Evolutionary conservation across 2,113 vertebrate species (phyloP).

Genomic region (Argyrosomus japonicus): DNA sequence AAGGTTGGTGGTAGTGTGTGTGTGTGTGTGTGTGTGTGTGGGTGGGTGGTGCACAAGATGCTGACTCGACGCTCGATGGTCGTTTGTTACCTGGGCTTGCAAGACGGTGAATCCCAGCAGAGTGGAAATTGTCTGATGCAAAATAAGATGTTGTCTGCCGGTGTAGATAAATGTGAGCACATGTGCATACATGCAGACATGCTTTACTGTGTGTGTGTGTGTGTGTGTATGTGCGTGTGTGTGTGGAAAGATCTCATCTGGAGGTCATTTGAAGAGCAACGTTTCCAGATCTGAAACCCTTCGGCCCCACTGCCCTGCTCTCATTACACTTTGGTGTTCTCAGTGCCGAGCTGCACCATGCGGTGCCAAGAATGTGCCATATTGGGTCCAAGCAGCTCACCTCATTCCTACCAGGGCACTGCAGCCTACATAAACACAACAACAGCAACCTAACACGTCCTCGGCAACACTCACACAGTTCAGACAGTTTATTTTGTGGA

Average conservation of each 20-base stretch:
- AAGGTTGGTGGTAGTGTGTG: not conserved
- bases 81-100: conserved; percentile 47
- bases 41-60: conserved; percentile 20
- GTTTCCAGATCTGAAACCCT: conserved; percentile 31
- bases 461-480: not conserved
- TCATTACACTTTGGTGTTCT: conserved; percentile 30
- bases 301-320: conserved; percentile 30
- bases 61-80: conserved; percentile 48
- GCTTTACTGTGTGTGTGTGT: not conserved
- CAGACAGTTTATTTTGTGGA: not conserved
- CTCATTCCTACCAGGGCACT: conserved; percentile 52
- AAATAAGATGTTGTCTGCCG: conserved; percentile 25
- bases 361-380: conserved; percentile 44
- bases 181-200: conserved; percentile 19
- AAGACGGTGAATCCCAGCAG: conserved; percentile 41
- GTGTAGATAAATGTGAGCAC: conserved; percentile 25
- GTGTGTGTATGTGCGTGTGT: not conserved
- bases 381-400: conserved; percentile 18
- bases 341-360: conserved; percentile 13
- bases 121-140: conserved; percentile 36
- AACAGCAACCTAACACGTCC: not conserved
- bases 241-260: not conserved
- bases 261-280: conserved; percentile 67
- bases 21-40: not conserved
- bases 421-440: conserved; percentile 20